phyloP scores from a whole-genome alignment of 2,797 vertebrate species.

The Pseudochromis fuscus region DNA sequence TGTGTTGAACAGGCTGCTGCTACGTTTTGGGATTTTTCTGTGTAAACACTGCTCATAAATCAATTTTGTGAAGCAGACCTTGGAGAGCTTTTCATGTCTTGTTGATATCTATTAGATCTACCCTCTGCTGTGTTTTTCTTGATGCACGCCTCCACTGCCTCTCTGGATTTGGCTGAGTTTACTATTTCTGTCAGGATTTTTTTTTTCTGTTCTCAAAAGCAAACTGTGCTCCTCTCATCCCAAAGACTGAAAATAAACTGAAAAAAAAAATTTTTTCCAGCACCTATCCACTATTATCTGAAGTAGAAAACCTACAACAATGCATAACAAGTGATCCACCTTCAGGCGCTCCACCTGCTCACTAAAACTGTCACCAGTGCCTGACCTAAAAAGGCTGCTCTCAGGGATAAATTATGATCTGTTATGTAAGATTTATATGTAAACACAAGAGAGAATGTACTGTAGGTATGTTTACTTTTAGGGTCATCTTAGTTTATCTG shows the following conservation, averaged over 20 bases:
- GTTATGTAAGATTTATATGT: conserved; percentile 14
- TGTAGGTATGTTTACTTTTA: neutral
- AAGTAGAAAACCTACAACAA: neutral
- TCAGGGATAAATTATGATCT: conserved; percentile 16
- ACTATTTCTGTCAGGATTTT: neutral
- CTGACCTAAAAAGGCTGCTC: conserved; percentile 28
- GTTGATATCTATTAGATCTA: too few species aligned
- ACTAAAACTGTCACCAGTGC: conserved; percentile 5
- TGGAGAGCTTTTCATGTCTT: neutral
- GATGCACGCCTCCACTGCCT: neutral
- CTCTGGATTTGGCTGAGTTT: neutral
- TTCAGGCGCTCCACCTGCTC: neutral
- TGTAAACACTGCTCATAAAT: neutral
- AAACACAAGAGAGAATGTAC: neutral
- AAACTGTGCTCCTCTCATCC: neutral
- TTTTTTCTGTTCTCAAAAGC: too few species aligned
- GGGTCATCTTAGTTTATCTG: neutral
- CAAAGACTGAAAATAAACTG: neutral
- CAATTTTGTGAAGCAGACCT: neutral
- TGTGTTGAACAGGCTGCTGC: too few species aligned
- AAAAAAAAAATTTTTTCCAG: neutral
- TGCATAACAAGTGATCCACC: neutral
- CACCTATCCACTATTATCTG: neutral
- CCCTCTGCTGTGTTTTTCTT: neutral
- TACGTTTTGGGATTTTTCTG: neutral